phyloP scores from a whole-genome alignment of 2,113 vertebrate genomes.

The Otus sunia region DNA sequence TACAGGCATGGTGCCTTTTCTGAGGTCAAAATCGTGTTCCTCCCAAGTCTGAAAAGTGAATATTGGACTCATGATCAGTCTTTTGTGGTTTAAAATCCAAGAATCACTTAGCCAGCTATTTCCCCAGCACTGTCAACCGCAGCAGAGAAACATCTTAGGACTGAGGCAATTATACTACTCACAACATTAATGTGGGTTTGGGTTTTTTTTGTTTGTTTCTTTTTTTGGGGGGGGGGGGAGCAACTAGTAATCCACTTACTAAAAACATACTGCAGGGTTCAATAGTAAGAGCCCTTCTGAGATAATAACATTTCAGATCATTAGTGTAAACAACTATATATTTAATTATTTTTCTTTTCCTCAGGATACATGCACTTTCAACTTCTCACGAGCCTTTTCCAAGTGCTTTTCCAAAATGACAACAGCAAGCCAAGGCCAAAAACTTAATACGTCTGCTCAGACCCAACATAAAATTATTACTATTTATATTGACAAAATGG shows the following conservation, averaged over 20 bases:
- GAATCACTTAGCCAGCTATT: neutral
- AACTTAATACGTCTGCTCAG: neutral
- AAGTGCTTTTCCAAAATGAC: neutral
- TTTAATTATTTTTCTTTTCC: neutral
- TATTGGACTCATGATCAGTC: neutral
- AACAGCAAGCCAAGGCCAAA: neutral
- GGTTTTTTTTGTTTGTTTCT: neutral
- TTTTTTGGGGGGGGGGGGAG: neutral
- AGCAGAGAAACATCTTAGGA: conserved; percentile 23
- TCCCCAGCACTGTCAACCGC: conserved; percentile 27
- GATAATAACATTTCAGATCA: neutral
- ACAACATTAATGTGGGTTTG: conserved; percentile 2
- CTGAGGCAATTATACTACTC: neutral
- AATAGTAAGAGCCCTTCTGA: neutral
- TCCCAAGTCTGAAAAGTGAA: conserved; percentile 29
- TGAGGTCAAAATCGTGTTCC: conserved; percentile 8
- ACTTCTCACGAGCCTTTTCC: neutral
- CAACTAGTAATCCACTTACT: neutral
- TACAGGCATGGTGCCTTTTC: neutral
- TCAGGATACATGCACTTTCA: neutral
- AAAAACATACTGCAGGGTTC: neutral
- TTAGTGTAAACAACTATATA: neutral
- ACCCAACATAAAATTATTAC: neutral
- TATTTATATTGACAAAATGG: neutral
- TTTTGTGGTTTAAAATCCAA: conserved; percentile 26